Percentiles rank a stretch among this genome's conserved stretches.
These are phyloP conservation scores for Serrognathus titanus DNA, from an alignment of 2,888 invertebrate genomes.

Conservation along the genomic window DNA sequence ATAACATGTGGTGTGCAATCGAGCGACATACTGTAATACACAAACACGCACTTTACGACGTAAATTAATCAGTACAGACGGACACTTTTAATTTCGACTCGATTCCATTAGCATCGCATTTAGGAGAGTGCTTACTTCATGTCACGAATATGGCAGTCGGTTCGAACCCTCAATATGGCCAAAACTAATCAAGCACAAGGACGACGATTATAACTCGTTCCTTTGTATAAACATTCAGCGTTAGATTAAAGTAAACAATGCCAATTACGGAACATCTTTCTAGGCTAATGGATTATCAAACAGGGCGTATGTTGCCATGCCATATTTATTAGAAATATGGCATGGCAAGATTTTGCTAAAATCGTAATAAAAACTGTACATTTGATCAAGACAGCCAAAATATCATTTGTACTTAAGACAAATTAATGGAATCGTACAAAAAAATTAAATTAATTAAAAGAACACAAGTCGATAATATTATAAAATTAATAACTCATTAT, in stretches of 20 bases:
- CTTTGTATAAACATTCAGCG: neutral
- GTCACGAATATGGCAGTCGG: neutral
- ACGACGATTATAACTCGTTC: neutral
- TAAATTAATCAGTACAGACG: neutral
- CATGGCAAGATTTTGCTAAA: no score
- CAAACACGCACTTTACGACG: neutral
- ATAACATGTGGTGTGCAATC: conserved; percentile 1
- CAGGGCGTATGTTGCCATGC: no score
- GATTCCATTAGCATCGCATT: conserved; percentile 1
- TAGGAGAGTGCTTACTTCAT: conserved; percentile 4
- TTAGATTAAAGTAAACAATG: neutral
- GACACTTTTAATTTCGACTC: neutral
- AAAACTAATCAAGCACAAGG: conserved; percentile 3
- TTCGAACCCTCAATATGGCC: conserved; percentile 5
- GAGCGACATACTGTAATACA: neutral
- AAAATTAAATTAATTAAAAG: no score
- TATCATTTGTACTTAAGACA: no score
- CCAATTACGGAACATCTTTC: neutral
- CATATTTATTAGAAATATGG: no score
- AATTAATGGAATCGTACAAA: no score
- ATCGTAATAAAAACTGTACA: no score
- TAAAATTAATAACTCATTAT: no score
- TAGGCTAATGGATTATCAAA: neutral
- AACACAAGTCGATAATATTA: no score
- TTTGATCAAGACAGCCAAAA: no score